These are phyloP conservation scores for Potamilus streckersoni DNA, from an alignment of 1,140 invertebrate genomes.

Conservation along the genomic window DNA sequence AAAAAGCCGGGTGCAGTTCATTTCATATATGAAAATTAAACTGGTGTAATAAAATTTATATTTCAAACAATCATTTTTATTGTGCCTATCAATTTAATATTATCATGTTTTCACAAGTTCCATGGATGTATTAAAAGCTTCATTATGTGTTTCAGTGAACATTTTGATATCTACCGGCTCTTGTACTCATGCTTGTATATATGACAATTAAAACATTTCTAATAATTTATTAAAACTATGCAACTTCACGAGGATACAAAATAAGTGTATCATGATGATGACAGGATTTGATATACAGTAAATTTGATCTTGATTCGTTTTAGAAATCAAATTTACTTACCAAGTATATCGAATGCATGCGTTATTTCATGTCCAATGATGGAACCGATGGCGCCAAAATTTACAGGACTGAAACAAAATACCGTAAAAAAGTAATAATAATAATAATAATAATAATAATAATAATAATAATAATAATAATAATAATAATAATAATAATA, in stretches of 20 bases:
- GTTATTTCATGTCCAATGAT: conserved; percentile 76
- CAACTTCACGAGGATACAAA: not conserved
- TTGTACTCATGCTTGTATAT: not conserved
- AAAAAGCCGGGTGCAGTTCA: no score
- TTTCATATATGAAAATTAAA: no score
- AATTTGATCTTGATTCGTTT: not conserved
- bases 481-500: no score
- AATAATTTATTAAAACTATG: not conserved
- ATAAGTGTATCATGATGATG: not conserved
- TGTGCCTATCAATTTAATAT: no score
- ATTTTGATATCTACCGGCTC: not conserved
- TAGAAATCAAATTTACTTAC: conserved; percentile 42
- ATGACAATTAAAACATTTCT: no score
- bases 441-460: no score
- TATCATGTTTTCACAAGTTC: no score
- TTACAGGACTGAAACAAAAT: conserved; percentile 69
- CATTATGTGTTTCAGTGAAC: not conserved
- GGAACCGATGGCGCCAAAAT: conserved; percentile 75
- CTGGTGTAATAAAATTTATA: no score
- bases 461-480: no score
- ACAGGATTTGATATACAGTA: not conserved
- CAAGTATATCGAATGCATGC: conserved; percentile 72
- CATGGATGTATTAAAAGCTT: no score
- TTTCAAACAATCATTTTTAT: no score
- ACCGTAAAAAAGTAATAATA: conserved; percentile 35